Base-by-base conservation (phyloP, 2,888 invertebrate genomes). In the Erpobdella octoculata region DNA sequence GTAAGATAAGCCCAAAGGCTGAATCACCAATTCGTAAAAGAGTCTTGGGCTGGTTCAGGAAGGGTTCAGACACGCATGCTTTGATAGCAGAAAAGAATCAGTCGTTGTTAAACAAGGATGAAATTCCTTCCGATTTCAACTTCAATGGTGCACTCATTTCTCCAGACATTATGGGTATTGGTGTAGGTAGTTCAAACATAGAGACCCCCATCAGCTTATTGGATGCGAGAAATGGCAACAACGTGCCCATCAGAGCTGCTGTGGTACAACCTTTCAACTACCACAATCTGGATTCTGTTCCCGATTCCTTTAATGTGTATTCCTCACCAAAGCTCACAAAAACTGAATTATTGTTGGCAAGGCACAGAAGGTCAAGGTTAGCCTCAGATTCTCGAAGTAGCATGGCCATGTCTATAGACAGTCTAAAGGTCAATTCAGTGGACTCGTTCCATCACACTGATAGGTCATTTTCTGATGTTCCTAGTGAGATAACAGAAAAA, bases 331-430 rank as follows among this genome's bases (percentile, higher is more conserved):
- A 41, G 33, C 36, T 38, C n/a, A 72, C 72, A 18, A 72, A 72
- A 46, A 72, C 72, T 15, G 72, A 72, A 38, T 21, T 72, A 38
- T 61, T 72, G n/a, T 21, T 72, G 38, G 66, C 66, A 25, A 68
- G 69, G 36, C 68, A 62, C 21, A 53, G 53, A 25, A 68, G 46
- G 33, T 69, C 72, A 18, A 31, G 67, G n/a, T 41, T 67, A 37
- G 28, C 35, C 33, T 58, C 62, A 2, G 58, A 69, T 48, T 69
- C 69, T 46, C 35, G 67, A 25, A 67, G 46, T 28, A 53, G 53
- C 58, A 69, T 69, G 69, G 71, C 67, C 21, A 71, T 67, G 58
- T 71, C 71, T 3, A 67, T 67, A 25, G 71, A 71, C 59, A 71
- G 58, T 33, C 35, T 67, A 33, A 71, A 71, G 38, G 59, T 71